Conservation (phyloP, 2,888 invertebrate genomes). For the Folsomia candida region DNA sequence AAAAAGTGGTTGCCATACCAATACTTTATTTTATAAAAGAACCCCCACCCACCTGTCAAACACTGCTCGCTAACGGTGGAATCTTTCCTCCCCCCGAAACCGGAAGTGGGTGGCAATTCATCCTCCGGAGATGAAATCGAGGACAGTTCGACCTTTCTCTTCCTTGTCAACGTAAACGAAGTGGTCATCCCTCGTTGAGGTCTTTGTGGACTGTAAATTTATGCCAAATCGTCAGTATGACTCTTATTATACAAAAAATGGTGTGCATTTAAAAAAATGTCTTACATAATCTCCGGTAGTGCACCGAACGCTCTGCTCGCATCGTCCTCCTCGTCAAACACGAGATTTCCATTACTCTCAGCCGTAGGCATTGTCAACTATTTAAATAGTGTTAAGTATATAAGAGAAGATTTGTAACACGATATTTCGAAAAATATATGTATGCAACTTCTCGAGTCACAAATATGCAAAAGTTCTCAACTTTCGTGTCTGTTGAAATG, state of each 20-base stretch:
- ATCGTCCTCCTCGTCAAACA: constrained; percentile 20
- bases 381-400: constrained; percentile 12
- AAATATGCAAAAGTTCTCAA: no score
- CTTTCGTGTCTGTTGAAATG: no score
- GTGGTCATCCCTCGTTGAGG: constrained; percentile 34
- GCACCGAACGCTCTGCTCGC: constrained; percentile 23
- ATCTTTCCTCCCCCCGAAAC: constrained; percentile 30
- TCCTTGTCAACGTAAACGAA: constrained; percentile 63
- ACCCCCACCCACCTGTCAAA: constrained; percentile 34
- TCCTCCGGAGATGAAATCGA: constrained; percentile 55
- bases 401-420: background rate
- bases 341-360: constrained; percentile 39
- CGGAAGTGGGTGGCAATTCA: constrained; percentile 27
- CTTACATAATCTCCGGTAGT: constrained; percentile 12
- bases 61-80: constrained; percentile 45
- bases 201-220: constrained; percentile 18
- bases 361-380: constrained; percentile 45
- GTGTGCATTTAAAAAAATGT: no score
- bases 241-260: background rate
- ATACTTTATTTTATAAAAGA: background rate
- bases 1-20: no score
- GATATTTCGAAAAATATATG: no score
- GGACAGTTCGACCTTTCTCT: constrained; percentile 63
- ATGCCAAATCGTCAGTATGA: constrained; percentile 5
- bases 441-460: no score